Conservation (phyloP, 2,113 vertebrate species). For the Formicarius rufipectus region DNA sequence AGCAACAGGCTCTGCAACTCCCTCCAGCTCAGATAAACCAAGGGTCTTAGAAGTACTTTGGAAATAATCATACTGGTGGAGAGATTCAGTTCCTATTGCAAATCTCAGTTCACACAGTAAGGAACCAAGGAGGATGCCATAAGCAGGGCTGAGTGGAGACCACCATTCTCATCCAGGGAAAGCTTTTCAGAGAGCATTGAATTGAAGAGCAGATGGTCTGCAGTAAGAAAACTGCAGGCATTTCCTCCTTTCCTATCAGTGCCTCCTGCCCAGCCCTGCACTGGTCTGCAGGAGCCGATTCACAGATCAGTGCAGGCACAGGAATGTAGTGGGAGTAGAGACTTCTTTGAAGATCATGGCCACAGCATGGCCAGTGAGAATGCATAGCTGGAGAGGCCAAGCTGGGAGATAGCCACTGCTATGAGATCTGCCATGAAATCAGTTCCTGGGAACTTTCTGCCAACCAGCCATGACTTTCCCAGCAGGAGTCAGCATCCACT, state of each 20-base stretch:
- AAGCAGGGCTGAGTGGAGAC: not conserved
- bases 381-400: not conserved
- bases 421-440: slow-evolving; percentile 55
- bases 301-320: not conserved
- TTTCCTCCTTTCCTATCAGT: slow-evolving; percentile 6
- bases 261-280: not conserved
- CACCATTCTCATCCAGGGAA: not conserved
- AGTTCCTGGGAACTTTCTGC: slow-evolving; percentile 39
- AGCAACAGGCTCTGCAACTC: not conserved
- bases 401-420: slow-evolving; percentile 36
- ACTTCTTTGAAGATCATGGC: slow-evolving; percentile 41
- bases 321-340: slow-evolving; percentile 57
- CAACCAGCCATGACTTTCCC: not conserved
- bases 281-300: not conserved
- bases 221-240: slow-evolving; percentile 5
- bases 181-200: not conserved
- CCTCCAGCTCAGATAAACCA: not conserved
- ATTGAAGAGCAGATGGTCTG: not conserved
- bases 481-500: not conserved
- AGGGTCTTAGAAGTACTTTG: not conserved
- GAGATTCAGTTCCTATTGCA: not conserved
- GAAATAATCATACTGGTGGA: not conserved
- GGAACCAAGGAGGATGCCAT: not conserved
- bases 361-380: not conserved
- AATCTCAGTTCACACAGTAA: not conserved